Evolutionary conservation across 2,797 vertebrate species (phyloP), one percentile per base, ranked within the genome.

Genomic region (Sebastes taczanowskii): DNA sequence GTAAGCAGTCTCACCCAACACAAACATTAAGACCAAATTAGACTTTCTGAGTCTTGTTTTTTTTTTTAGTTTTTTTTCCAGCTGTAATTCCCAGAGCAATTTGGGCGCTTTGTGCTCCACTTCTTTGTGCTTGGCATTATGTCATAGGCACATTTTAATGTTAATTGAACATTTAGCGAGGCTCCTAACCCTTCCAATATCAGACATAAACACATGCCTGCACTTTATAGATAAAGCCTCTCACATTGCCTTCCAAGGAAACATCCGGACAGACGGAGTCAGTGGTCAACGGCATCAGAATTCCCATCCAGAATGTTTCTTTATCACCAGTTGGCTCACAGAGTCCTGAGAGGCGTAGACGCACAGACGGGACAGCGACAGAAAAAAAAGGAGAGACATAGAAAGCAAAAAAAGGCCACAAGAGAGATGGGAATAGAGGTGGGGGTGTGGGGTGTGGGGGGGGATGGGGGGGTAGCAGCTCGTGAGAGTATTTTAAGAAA

Each of bases 111-210:
- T 94, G 89, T 91, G 81, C 74, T 86, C 77, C 38, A 53, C 66
- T 67, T 87, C 86, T 94, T 91, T 89, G 84, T 91, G 87, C 83
- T 75, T 83, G 79, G 78, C 84, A 82, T 93, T 91, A 91, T 90
- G 89, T 91, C 88, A 86, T 75, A 72, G 80, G 80, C 82, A 84
- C 90, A 91, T 94, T 95, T 94, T 91, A 90, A 93, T 95, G 92
- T 89, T 94, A 94, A 94, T 93, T 93, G 80, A 91, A 86, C 88
- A 86, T 91, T 95, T 92, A 92, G 89, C 88, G 83, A 46, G 23
- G 69, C 66, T 42, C 75, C 78, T 62, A 73, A 80, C 92, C 86
- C 89, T 69, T 84, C 84, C 85, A 77, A 64, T 89, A 92, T 92
- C 89, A 82, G 87, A 82, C 90, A 71, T 68, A 88, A 91, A 93